phyloP scores from a whole-genome alignment of 2,797 vertebrate genomes.

The Lutra lutra region DNA sequence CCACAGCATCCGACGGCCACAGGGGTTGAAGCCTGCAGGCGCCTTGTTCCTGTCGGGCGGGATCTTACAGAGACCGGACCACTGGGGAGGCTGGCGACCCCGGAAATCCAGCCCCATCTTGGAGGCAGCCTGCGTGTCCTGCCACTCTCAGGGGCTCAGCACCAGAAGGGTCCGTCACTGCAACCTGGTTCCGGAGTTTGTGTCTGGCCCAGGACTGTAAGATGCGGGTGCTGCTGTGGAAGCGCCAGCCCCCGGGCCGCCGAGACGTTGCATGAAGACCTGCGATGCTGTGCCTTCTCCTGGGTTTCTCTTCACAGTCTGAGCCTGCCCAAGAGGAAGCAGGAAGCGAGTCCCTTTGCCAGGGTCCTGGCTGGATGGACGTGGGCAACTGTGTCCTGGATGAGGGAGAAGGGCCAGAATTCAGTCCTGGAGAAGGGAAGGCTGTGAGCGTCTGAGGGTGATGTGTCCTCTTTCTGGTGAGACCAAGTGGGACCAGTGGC shows the following conservation, averaged over 20 bases:
- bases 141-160: rapidly evolving
- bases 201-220: rapidly evolving
- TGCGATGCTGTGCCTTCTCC: no score
- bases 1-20: background rate
- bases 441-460: rapidly evolving
- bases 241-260: background rate
- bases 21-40: rapidly evolving
- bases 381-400: rapidly evolving
- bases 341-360: rapidly evolving
- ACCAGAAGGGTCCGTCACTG: rapidly evolving
- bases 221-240: rapidly evolving
- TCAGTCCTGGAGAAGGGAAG: rapidly evolving
- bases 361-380: rapidly evolving
- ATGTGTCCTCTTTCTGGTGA: rapidly evolving
- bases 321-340: rapidly evolving
- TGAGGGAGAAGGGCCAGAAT: rapidly evolving
- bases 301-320: rapidly evolving
- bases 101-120: rapidly evolving
- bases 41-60: background rate
- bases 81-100: rapidly evolving
- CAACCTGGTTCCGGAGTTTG: background rate
- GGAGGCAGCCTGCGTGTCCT: rapidly evolving
- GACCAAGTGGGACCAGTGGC: rapidly evolving
- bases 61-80: rapidly evolving
- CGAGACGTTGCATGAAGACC: rapidly evolving